Conservation (phyloP, 2,797 vertebrate genomes). For the Odontamblyopus rebecca region DNA sequence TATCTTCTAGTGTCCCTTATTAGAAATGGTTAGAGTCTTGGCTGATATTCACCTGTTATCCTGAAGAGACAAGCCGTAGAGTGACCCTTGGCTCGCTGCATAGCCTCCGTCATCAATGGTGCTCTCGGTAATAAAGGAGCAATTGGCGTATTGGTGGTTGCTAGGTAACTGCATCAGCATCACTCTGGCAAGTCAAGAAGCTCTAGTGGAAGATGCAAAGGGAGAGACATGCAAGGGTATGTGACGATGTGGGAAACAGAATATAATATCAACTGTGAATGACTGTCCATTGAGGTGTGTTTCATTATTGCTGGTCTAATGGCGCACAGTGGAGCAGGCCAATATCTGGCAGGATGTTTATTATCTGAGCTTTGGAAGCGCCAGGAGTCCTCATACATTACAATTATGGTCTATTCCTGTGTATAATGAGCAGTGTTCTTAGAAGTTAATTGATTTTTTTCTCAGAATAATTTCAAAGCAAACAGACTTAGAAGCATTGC, state of each 20-base stretch:
- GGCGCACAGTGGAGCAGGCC: constrained; percentile 2
- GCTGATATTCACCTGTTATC: constrained; percentile 22
- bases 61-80: not conserved
- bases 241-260: constrained; percentile 26
- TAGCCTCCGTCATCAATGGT: constrained; percentile 53
- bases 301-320: constrained; percentile 12
- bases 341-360: not conserved
- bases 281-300: not conserved
- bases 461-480: not conserved
- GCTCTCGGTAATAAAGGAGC: constrained; percentile 57
- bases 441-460: not conserved
- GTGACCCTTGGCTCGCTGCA: constrained; percentile 18
- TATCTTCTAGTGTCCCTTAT: not conserved
- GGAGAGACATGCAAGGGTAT: constrained; percentile 39
- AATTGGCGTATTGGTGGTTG: constrained; percentile 67
- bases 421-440: not conserved
- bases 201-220: constrained; percentile 29
- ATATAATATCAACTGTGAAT: constrained; percentile 16
- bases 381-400: not conserved
- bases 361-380: constrained; percentile 11
- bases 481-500: not conserved
- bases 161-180: constrained; percentile 77
- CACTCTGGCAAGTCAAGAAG: constrained; percentile 54
- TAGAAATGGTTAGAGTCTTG: constrained; percentile 12
- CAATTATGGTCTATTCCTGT: constrained; percentile 1